Base-by-base conservation (phyloP, 1,140 invertebrate species). In the Ephestia elutella region DNA sequence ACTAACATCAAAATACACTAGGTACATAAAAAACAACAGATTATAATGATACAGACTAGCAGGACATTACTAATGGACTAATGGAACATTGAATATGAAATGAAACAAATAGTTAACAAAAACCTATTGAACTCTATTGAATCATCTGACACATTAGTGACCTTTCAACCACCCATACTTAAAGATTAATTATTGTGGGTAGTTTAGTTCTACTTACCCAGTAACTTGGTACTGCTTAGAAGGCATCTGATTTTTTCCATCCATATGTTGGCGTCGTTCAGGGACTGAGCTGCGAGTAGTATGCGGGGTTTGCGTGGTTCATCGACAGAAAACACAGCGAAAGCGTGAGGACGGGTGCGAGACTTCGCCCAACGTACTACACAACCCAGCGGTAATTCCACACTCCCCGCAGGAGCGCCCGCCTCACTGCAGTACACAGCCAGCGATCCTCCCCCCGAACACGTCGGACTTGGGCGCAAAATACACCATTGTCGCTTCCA, bases 401-500 rank as follows among this genome's bases (percentile, higher is more conserved):
- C 75, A 8, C 70, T 71, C 0, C 82, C 82, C 19, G 80, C 82
- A 9, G 85, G 60, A 49, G 85, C 78, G 11, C 84, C 84, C 5
- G 84, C 82, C 57, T 86, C 82, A 64, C 78, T 85, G 63, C 80
- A 82, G 59, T 87, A 87, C 11, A 87, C 79, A 49, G 82, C 85
- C 32, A 87, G 59, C 0, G 77, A 80, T 4, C 82, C 81, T 35
- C 84, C 81, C 28, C 84, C 82, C 21, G 68, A 63, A 55, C 70
- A 74, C 38, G 75, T 82, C 17, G 80, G 68, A 57, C 79, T 82
- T 44, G 84, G 84, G 54, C 84, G 62, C 63, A 87, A 66, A 60
- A 87, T 87, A 68, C 82, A 86, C 84, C 84, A 87, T 68, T 86
- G 84, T 74, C 76, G 80, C 61, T 86, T 86, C 85, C 85, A 87